Evolutionary conservation across 2,113 vertebrate species (phyloP), one percentile per base, ranked within the genome.

Genomic region (Phocoena phocoena): DNA sequence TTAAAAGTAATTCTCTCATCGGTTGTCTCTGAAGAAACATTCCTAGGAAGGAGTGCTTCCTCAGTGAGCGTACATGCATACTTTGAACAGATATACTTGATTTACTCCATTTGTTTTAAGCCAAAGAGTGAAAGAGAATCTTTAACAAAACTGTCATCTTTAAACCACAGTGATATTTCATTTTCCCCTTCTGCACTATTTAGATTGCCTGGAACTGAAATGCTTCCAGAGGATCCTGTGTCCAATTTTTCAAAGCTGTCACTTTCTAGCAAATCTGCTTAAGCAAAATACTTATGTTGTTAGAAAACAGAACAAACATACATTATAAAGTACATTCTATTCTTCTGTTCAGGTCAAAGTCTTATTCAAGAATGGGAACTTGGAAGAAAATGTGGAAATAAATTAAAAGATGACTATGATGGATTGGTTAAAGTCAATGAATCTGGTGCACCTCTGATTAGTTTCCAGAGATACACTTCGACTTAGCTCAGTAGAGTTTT

Each of bases 161-260:
- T 97, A 98, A 98, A 99, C 97, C 94, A 98, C 53, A 53, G 97
- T 97, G 94, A 98, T 99, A 98, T 98, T 99, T 99, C 97, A 98
- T 98, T 98, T 98, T 96, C 95, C 84, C 93, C 73, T 98, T 98
- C 98, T 98, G 81, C 97, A 96, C 98, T 98, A 97, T 96, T 98
- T 97, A 98, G 95, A 98, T 98, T 98, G 97, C 97, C 96, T 98
- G 86, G 50, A 98, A 98, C 97, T 97, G 97, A 98, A 98, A 98
- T 96, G 98, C 83, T 98, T 98, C 97, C 98, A 98, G 96, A 70
- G 96, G 93, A 71, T 97, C 97, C 60, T 86, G 67, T 96, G 96
- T 95, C 97, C 97, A 98, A 98, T 98, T 99, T 99, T 98, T 99
- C 98, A 99, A 98, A 98, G 94, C 98, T 99, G 98, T 98, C 98